Percentiles rank a stretch among this genome's conserved stretches.
Conservation (phyloP, 2,797 vertebrate species). For the Catharus ustulatus region DNA sequence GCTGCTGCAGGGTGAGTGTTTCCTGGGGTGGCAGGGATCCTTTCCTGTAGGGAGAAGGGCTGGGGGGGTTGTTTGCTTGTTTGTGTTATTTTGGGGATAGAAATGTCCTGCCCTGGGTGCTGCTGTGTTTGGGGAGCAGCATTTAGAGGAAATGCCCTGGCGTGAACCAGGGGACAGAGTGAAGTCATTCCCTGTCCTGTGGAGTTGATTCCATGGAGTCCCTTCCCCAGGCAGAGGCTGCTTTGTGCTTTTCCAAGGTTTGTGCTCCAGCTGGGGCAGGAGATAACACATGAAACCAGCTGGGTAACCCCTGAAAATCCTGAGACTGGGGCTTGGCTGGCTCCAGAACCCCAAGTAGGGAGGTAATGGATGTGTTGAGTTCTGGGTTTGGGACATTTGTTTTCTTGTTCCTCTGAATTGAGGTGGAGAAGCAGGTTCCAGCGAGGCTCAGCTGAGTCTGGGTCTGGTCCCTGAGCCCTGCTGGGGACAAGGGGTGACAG, state of each 20-base stretch:
- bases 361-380: not conserved
- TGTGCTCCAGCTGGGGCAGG: not conserved
- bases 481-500: not conserved
- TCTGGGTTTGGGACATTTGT: rapidly evolving
- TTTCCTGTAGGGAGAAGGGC: rapidly evolving
- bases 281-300: rapidly evolving
- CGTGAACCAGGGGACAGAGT: rapidly evolving
- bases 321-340: rapidly evolving
- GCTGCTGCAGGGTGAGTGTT: rapidly evolving
- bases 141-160: not conserved
- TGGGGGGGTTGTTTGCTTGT: not conserved
- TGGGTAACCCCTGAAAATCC: no score
- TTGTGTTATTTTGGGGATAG: not conserved
- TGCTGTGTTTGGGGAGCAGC: not conserved
- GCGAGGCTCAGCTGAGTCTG: not conserved
- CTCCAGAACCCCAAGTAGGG: not conserved
- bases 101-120: not conserved
- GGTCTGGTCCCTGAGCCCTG: not conserved
- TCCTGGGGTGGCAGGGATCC: rapidly evolving
- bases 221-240: not conserved
- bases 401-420: not conserved
- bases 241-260: not conserved
- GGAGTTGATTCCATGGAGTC: rapidly evolving
- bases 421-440: not conserved
- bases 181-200: not conserved